Evolutionary conservation across 1,140 invertebrate species (phyloP).

Genomic region (Solenopsis fugax): DNA sequence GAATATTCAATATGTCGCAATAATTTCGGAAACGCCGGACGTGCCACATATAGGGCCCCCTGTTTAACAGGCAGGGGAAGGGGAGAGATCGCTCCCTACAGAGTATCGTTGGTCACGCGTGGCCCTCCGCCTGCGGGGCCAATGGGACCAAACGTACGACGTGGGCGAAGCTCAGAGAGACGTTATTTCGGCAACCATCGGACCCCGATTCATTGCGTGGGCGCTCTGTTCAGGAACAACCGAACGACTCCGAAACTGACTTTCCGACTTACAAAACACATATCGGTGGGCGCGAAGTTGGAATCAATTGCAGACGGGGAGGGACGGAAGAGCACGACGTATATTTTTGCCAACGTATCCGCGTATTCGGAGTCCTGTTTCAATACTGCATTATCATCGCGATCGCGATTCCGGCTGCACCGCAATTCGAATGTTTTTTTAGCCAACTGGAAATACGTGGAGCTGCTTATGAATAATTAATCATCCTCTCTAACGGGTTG

Average conservation of each 20-base stretch:
- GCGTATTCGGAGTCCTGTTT: conserved; percentile 14
- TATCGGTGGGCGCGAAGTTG: conserved; percentile 70
- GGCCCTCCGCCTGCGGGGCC: conserved; percentile 12
- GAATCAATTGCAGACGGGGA: conserved; percentile 29
- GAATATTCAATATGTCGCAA: conserved; percentile 52
- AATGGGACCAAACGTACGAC: conserved; percentile 22
- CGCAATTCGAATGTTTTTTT: not conserved
- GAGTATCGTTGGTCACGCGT: conserved; percentile 32
- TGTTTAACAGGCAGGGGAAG: not conserved
- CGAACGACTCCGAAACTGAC: conserved; percentile 75
- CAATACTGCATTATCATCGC: conserved; percentile 73
- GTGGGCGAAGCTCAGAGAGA: conserved; percentile 73
- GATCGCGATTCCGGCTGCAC: conserved; percentile 73
- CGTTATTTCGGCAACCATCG: conserved; percentile 72
- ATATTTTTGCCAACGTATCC: conserved; percentile 40
- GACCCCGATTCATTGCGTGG: conserved; percentile 60
- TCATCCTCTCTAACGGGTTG: not conserved
- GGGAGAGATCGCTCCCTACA: not conserved
- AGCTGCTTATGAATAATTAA: not conserved
- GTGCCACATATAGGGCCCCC: conserved; percentile 47
- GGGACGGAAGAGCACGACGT: not conserved
- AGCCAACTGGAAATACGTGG: not conserved
- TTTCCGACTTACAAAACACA: conserved; percentile 73
- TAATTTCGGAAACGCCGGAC: conserved; percentile 54
- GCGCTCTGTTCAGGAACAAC: conserved; percentile 57